A percentile compares a stretch with the other conserved stretches of the same genome.
phyloP scores from a whole-genome alignment of 2,888 invertebrate species.

The Microdon myrmicae region DNA sequence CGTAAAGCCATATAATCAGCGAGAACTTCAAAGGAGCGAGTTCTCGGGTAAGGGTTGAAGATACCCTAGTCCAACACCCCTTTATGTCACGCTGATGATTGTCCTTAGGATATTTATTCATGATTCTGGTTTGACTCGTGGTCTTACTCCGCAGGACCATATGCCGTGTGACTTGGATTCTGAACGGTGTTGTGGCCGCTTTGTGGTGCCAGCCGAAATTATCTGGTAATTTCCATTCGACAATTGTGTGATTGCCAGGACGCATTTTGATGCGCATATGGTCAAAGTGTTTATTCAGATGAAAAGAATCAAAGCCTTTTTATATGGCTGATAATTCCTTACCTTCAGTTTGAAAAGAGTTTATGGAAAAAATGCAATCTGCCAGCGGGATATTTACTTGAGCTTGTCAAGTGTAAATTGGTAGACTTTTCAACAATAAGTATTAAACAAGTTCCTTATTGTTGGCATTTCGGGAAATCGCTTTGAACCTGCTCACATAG shows the following conservation, averaged over 20 bases:
- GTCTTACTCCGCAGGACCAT: constrained; percentile 35
- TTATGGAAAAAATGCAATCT: constrained; percentile 33
- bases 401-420: constrained; percentile 49
- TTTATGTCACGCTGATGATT: constrained; percentile 24
- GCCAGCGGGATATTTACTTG: constrained; percentile 21
- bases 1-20: constrained; percentile 40
- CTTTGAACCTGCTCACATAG: constrained; percentile 4
- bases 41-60: constrained; percentile 29
- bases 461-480: constrained; percentile 2
- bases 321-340: constrained; percentile 11
- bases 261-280: constrained; percentile 50
- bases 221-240: constrained; percentile 22
- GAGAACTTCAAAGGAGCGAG: constrained; percentile 39
- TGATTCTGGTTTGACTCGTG: constrained; percentile 17
- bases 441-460: constrained; percentile 15
- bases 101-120: constrained; percentile 36
- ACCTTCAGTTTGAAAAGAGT: constrained; percentile 4
- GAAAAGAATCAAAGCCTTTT: constrained; percentile 38
- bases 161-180: constrained; percentile 35
- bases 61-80: constrained; percentile 28
- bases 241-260: constrained; percentile 2
- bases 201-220: constrained; percentile 5
- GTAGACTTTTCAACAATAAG: constrained; percentile 33
- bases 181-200: constrained; percentile 1
- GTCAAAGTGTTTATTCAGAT: constrained; percentile 51